Percentiles rank a stretch among this genome's conserved stretches.
Evolutionary conservation across 2,797 vertebrate species (phyloP).

Genomic region (Spondyliosoma cantharus): DNA sequence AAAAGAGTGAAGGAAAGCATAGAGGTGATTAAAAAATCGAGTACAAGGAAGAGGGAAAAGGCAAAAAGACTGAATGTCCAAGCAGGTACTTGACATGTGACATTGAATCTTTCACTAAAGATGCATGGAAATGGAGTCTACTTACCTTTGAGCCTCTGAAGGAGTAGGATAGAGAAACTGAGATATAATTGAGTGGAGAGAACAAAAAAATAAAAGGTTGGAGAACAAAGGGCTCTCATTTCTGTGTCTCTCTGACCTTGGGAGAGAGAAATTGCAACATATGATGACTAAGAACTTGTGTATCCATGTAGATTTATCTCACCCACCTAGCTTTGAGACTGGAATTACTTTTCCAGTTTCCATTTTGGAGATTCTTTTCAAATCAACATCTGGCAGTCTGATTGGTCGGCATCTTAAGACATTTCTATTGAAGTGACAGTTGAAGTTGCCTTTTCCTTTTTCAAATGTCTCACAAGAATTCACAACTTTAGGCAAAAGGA

Average conservation of each 20-base stretch:
- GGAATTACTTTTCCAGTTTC: constrained; percentile 5
- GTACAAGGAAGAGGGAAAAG: constrained; percentile 30
- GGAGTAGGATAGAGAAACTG: constrained; percentile 32
- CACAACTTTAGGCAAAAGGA: background rate
- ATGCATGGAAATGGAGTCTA: constrained; percentile 60
- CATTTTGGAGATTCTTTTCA: constrained; percentile 19
- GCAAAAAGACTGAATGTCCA: constrained; percentile 57
- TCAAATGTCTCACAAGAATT: background rate
- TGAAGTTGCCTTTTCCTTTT: constrained; percentile 10
- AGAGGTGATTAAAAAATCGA: constrained; percentile 42
- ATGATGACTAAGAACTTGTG: constrained; percentile 27
- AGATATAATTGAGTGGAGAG: constrained; percentile 45
- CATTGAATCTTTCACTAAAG: constrained; percentile 61
- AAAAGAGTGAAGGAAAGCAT: constrained; percentile 17
- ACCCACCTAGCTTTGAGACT: constrained; percentile 13
- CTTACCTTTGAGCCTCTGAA: constrained; percentile 31
- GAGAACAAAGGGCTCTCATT: constrained; percentile 40
- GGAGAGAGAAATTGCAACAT: constrained; percentile 35
- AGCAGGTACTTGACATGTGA: constrained; percentile 66
- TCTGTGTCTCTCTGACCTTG: constrained; percentile 57
- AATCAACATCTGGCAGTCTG: background rate
- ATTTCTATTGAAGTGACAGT: background rate
- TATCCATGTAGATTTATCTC: constrained; percentile 21
- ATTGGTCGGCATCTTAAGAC: constrained; percentile 14
- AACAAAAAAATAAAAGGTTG: constrained; percentile 14